Conservation (phyloP, 2,888 invertebrate genomes). For the Sturmia bella region DNA sequence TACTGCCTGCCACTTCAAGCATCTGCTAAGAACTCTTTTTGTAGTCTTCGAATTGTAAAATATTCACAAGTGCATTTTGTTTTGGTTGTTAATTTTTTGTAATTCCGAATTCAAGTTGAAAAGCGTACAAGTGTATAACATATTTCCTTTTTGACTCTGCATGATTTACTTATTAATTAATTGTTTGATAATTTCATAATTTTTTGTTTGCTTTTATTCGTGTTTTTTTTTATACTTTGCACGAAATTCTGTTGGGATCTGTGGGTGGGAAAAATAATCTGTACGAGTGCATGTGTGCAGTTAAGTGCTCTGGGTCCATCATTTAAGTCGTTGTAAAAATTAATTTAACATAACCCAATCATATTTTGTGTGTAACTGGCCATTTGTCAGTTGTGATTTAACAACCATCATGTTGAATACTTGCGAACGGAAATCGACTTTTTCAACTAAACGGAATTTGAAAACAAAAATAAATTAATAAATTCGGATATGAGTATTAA, state of each 20-base stretch:
- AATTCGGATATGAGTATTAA: slow-evolving; percentile 66
- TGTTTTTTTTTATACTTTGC: slow-evolving; percentile 8
- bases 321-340: slow-evolving; percentile 57
- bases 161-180: slow-evolving; percentile 67
- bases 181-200: slow-evolving; percentile 67
- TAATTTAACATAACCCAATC: slow-evolving; percentile 60
- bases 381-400: slow-evolving; percentile 66
- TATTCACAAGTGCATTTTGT: slow-evolving; percentile 32
- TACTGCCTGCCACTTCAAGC: slow-evolving; percentile 15
- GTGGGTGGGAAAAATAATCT: slow-evolving; percentile 45
- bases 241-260: slow-evolving; percentile 12
- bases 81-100: slow-evolving; percentile 41
- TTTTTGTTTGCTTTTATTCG: slow-evolving; percentile 24
- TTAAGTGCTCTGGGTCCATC: slow-evolving; percentile 17
- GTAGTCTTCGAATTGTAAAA: slow-evolving; percentile 25
- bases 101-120: slow-evolving; percentile 67
- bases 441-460: slow-evolving; percentile 46
- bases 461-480: background rate
- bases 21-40: slow-evolving; percentile 54
- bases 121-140: slow-evolving; percentile 59
- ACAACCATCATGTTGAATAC: slow-evolving; percentile 66
- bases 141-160: slow-evolving; percentile 68
- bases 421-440: slow-evolving; percentile 59
- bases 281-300: slow-evolving; percentile 28
- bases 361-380: slow-evolving; percentile 50